Percentiles rank a stretch among this genome's conserved stretches.
Evolutionary conservation across 2,888 invertebrate genomes (phyloP).

Genomic region (Eilema caniola): DNA sequence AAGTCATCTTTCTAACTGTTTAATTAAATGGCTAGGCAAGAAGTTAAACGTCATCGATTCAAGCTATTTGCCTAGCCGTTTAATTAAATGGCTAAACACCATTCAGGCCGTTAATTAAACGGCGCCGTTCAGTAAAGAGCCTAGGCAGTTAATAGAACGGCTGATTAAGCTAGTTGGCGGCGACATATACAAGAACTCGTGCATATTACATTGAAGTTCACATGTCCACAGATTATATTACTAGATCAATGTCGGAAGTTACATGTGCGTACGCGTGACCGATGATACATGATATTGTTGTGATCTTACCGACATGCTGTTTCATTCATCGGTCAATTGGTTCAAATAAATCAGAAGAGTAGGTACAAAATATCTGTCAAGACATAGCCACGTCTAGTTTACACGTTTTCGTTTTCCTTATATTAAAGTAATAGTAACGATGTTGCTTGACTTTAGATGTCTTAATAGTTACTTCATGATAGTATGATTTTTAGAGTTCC

Average conservation of each 20-base stretch:
- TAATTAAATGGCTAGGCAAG: no score
- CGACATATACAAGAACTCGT: no score
- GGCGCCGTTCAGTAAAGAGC: no score
- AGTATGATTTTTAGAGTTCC: no score
- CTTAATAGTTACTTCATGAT: no score
- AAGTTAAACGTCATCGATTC: no score
- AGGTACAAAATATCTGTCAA: conserved; percentile 1
- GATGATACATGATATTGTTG: conserved; percentile 35
- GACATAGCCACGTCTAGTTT: background rate
- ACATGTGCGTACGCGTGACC: conserved; percentile 66
- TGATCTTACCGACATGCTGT: background rate
- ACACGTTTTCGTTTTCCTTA: background rate
- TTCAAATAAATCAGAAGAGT: background rate
- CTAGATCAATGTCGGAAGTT: conserved; percentile 69
- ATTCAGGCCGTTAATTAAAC: no score
- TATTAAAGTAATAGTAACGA: background rate
- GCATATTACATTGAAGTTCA: conserved; percentile 13
- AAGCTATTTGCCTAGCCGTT: no score
- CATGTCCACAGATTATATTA: conserved; percentile 62
- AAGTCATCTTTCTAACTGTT: no score
- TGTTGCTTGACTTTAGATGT: background rate
- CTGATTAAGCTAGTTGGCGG: no score
- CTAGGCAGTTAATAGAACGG: no score
- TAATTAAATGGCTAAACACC: no score
- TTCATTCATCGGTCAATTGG: conserved; percentile 2